Conservation (phyloP, 2,113 vertebrate genomes). For the Crotalus horridus region DNA sequence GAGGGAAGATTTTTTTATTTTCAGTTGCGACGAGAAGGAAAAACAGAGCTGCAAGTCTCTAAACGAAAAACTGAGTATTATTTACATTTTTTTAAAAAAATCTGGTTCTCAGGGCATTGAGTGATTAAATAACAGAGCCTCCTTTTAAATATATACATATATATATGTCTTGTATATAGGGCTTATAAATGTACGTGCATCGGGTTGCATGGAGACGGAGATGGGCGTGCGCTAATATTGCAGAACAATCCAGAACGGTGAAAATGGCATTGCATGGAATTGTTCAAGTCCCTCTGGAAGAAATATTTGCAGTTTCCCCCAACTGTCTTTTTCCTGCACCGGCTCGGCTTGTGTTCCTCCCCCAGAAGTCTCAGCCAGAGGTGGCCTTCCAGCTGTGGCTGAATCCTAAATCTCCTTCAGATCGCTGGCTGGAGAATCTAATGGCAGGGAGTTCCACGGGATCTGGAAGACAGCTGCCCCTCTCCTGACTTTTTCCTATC, state of each 20-base stretch:
- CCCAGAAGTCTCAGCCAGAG: background rate
- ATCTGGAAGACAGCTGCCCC: background rate
- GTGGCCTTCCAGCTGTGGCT: background rate
- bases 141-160: background rate
- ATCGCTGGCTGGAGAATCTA: background rate
- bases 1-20: background rate
- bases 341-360: background rate
- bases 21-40: accelerated
- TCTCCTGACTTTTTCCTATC: background rate
- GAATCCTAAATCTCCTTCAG: background rate
- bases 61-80: accelerated
- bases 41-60: background rate
- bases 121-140: background rate
- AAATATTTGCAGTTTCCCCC: background rate
- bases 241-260: background rate
- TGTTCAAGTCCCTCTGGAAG: background rate
- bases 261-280: background rate
- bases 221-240: background rate
- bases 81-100: background rate
- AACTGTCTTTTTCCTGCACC: background rate
- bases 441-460: background rate
- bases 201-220: background rate
- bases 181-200: background rate
- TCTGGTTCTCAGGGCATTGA: slow-evolving; percentile 17
- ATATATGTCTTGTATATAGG: background rate